phyloP scores from a whole-genome alignment of 2,797 vertebrate genomes.

The Spinibarbus caldwelli region DNA sequence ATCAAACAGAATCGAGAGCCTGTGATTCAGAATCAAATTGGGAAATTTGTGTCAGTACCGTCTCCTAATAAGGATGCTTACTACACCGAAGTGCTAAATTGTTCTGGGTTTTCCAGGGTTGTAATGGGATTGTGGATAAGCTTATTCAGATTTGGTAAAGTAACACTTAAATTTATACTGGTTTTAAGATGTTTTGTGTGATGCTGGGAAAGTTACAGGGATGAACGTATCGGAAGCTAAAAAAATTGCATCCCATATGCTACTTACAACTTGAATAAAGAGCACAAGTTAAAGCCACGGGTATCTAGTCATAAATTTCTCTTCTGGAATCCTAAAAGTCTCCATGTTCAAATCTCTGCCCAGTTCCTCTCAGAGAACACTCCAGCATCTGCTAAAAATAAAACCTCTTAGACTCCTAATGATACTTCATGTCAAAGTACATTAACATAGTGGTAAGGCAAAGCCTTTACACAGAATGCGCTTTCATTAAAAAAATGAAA shows the following conservation, averaged over 20 bases:
- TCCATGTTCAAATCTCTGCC: background rate
- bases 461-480: constrained; percentile 23
- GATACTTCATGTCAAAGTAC: constrained; percentile 57
- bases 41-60: background rate
- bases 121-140: background rate
- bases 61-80: background rate
- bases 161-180: background rate
- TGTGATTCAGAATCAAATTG: background rate
- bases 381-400: constrained; percentile 52
- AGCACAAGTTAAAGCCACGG: background rate
- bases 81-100: background rate
- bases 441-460: constrained; percentile 40
- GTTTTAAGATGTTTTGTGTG: background rate
- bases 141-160: background rate
- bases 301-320: background rate
- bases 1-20: background rate
- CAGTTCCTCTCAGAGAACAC: constrained; percentile 2
- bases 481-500: constrained; percentile 4
- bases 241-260: background rate
- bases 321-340: background rate
- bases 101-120: background rate
- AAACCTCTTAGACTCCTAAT: constrained; percentile 53
- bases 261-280: background rate
- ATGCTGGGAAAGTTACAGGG: background rate
- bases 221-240: background rate